Conservation (phyloP, 2,113 vertebrate genomes). For the Chaenogobius annularis region DNA sequence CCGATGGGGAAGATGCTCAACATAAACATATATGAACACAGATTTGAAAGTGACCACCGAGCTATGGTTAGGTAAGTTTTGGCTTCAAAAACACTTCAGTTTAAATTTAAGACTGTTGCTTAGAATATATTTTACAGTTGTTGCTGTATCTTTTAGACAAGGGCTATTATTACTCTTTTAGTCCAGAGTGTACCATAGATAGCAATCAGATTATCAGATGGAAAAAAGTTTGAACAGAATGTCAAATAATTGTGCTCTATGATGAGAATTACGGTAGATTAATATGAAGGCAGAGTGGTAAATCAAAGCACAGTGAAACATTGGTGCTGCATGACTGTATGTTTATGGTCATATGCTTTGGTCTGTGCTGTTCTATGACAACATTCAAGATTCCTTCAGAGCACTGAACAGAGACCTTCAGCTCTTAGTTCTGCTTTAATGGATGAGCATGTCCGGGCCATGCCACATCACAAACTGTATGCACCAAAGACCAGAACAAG, state of each 20-base stretch:
- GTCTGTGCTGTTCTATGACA: slow-evolving; percentile 55
- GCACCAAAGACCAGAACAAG: not conserved
- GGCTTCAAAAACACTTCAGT: no score
- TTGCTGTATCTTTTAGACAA: no score
- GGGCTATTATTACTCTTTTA: not conserved
- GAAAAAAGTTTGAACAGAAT: no score
- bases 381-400: slow-evolving; percentile 63
- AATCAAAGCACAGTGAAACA: slow-evolving; percentile 14
- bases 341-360: slow-evolving; percentile 63
- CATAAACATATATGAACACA: slow-evolving; percentile 22
- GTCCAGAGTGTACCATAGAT: not conserved
- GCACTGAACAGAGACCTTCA: slow-evolving; percentile 53
- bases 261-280: not conserved
- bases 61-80: no score
- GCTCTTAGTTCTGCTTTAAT: slow-evolving; percentile 13
- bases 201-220: not conserved
- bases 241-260: not conserved
- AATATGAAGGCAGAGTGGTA: not conserved
- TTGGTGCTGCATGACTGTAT: slow-evolving; percentile 45
- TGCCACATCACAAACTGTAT: slow-evolving; percentile 18
- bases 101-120: no score
- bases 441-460: slow-evolving; percentile 20
- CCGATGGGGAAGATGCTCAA: slow-evolving; percentile 31
- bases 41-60: slow-evolving; percentile 24
- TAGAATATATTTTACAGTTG: no score